Evolutionary conservation across 1,140 invertebrate genomes (phyloP), one percentile per base, ranked within the genome.

Genomic region (Ceratosolen fusciceps): DNA sequence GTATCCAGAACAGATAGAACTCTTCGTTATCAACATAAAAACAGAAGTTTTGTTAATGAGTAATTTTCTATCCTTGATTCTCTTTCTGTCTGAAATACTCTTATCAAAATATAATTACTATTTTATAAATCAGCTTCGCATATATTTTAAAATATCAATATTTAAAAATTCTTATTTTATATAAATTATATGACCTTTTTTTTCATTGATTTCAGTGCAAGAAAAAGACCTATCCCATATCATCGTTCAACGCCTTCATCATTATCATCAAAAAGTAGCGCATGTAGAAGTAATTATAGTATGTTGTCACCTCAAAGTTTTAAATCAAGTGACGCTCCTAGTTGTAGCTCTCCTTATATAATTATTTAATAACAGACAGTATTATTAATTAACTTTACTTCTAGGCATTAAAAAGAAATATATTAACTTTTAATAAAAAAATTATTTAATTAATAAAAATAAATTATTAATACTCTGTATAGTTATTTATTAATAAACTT

Each of bases 201-300:
- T 43, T 43, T 68, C n/a, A 47, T 71, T 49, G 82, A 84, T 93
- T 92, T 84, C 91, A 97, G 96, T 90, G 96, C 96, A 80, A 93
- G 96, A 83, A 97, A 97, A 90, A 92, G 96, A 75, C 96, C 96
- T 52, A 96, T 97, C 84, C 96, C 96, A 68, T 97, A 97, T 91
- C 95, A 96, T 84, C 93, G 96, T 83, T 94, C 95, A 74, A 94
- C 95, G 26, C 94, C 95, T 19, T 93, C 95, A 10, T 93, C 95
- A 75, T 92, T 93, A 26, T 94, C 94, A 56, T 94, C 93, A 70
- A 92, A 90, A 68, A 93, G 93, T 85, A 93, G 92, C 84, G 93
- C 92, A 80, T 93, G 92, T 84, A 94, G 93, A 85, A 91, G 91
- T 77, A 87, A 88, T 70, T 86, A 87, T 60, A 91, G 89, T 81